Conservation (phyloP, 2,888 invertebrate species). For the Pandemis corylana region DNA sequence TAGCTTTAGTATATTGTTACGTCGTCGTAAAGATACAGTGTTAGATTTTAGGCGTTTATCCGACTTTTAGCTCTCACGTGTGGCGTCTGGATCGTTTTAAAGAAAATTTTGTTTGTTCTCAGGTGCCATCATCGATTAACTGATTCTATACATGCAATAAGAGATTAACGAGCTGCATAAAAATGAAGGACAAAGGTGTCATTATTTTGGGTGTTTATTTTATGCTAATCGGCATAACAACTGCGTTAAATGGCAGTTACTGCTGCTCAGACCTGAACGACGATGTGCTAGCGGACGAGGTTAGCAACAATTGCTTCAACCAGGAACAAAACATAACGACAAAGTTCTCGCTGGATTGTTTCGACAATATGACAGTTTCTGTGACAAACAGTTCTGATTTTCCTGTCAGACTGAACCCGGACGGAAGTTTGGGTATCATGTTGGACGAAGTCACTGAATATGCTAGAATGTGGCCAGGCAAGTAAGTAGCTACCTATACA, state of each 20-base stretch:
- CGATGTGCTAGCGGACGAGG: slow-evolving; percentile 26
- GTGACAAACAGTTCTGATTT: slow-evolving; percentile 14
- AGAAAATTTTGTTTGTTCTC: neutral
- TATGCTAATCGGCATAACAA: slow-evolving; percentile 33
- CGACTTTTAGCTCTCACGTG: too few species aligned
- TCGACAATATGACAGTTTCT: slow-evolving; percentile 20
- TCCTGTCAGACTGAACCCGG: slow-evolving; percentile 13
- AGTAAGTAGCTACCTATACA: slow-evolving; percentile 21
- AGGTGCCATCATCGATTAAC: neutral
- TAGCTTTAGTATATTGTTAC: too few species aligned
- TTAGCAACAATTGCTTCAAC: slow-evolving; percentile 54
- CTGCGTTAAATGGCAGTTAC: slow-evolving; percentile 10
- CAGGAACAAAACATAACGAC: slow-evolving; percentile 49
- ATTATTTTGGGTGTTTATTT: slow-evolving; percentile 24
- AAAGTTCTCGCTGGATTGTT: slow-evolving; percentile 46
- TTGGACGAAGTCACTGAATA: slow-evolving; percentile 20
- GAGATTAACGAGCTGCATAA: neutral
- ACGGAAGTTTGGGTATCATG: slow-evolving; percentile 18
- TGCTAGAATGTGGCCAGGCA: slow-evolving; percentile 8
- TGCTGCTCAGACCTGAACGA: slow-evolving; percentile 50
- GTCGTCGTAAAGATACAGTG: too few species aligned
- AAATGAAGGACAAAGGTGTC: slow-evolving; percentile 27
- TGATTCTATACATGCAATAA: neutral
- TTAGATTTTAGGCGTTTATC: too few species aligned
- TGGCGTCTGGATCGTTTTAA: too few species aligned